phyloP scores from a whole-genome alignment of 2,888 invertebrate genomes.

The Agrilus biguttatus region DNA sequence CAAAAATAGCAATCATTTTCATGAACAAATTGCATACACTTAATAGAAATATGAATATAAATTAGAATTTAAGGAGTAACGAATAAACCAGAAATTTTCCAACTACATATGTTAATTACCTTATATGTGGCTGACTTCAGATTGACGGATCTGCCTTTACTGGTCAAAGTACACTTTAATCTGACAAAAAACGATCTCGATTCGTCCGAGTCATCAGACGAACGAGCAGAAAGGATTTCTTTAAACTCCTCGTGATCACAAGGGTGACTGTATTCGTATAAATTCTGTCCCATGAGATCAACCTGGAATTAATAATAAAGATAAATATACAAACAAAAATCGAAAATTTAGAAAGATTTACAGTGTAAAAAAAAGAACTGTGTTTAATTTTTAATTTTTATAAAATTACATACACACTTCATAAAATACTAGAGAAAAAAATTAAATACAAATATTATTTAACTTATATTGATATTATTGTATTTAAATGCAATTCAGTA shows the following conservation, averaged over 20 bases:
- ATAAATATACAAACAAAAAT: neutral
- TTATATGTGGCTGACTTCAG: slow-evolving; percentile 92
- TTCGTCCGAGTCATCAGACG: slow-evolving; percentile 27
- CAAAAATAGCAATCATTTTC: neutral
- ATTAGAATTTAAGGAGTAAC: neutral
- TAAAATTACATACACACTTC: no score
- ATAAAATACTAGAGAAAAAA: no score
- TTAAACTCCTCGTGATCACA: slow-evolving; percentile 88
- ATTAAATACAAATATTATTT: no score
- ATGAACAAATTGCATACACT: no score
- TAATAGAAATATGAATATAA: neutral
- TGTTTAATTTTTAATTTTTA: no score
- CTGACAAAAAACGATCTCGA: slow-evolving; percentile 59
- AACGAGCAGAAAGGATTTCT: slow-evolving; percentile 41
- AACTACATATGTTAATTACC: slow-evolving; percentile 37
- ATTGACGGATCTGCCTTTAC: slow-evolving; percentile 89
- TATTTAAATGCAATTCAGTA: no score
- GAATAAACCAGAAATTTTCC: neutral
- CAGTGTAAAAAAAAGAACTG: no score
- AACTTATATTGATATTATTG: no score
- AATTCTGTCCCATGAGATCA: slow-evolving; percentile 88
- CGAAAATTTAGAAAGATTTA: no score
- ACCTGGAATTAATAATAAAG: slow-evolving; percentile 47
- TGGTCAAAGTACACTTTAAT: slow-evolving; percentile 87
- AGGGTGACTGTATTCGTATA: slow-evolving; percentile 88